Evolutionary conservation across 2,113 vertebrate genomes (phyloP), one percentile per base, ranked within the genome.

Genomic region (Macrotus californicus): DNA sequence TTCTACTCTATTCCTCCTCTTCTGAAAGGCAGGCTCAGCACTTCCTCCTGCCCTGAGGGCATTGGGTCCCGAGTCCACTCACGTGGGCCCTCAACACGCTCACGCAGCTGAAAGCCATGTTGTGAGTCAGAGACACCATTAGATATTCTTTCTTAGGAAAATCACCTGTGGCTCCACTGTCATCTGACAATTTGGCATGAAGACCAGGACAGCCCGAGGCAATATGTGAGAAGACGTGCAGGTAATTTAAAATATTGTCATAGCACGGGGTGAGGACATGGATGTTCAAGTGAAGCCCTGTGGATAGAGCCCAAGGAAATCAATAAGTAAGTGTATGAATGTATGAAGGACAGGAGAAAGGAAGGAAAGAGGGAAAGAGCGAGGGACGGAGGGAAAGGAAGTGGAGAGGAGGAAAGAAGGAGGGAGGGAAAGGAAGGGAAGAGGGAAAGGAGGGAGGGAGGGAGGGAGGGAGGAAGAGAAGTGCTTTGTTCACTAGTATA

Each of bases 161-260:
- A 31, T 24, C 1, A 34, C 56, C 29, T 41, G 7, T n/a, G 24
- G n/a, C 64, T 19, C 54, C 66, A 31, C 22, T 12, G 34, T 59
- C 29, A 46, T 9, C 41, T 16, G 29, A 64, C 14, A 11, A 11
- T 2, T 46, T 22, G n/a, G 43, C 86, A 64, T 7, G 43, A 82
- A 81, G 46, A 66, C 69, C 36, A 18, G 26, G 24, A 73, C 73
- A 2, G n/a, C 22, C 7, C 48, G 56, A 64, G 29, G 46, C 16
- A 16, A 18, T 7, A 22, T 1, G 6, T 41, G 34, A 67, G 11
- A 56, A 67, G 54, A 29, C n/a, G 16, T 0, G 7, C 1, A 1
- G 21, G 41, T 39, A 34, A 29, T 61, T 7, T 5, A 54, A 87
- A 76, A 46, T 12, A 15, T 0, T 29, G 18, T 39, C 54, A 11